Base-by-base conservation (phyloP, 30 jellyfish, hydroid and myxozoan genomes). In the Haliclystus octoradiatus region DNA sequence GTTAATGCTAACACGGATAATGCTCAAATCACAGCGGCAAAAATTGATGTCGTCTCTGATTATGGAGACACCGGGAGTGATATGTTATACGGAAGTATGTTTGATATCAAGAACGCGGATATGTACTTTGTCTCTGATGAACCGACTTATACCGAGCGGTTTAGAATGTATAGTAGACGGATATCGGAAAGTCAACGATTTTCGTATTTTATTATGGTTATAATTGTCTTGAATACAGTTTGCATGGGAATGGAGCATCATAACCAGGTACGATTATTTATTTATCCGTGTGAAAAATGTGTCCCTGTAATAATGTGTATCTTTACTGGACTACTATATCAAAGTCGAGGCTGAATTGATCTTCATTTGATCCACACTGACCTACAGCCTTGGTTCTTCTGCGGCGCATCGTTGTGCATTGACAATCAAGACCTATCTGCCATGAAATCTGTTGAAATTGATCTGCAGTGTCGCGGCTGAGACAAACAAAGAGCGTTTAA, bases 161-260 rank as follows among this genome's bases (percentile, higher is more conserved):
- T 86, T 64, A 76, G 94, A 31, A 77, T 66, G 62, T 53, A 66
- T 64, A 78, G 94, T 74, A 86, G 78, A 71, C 73, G 70, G 15
- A 28, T 86, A 33, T 74, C 94, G 1, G 96, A 86, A 69, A 86
- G 96, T 62, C 76, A 84, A 31, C 72, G 78, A 33, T 79, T 71
- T 71, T 86, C 94, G 40, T 83, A 69, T 63, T 86, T 86, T 53
- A 86, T 86, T 26, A 86, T 86, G 96, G 27, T 70, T 2, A 73
- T 80, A 28, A 86, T 86, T 13, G 76, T 86, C 4, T 26, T 75
- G 32, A 86, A 86, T 60, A 86, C 93, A 23, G 69, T 86, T 31
- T 86, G 96, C 83, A 86, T 86, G 96, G 96, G 92, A 33, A 65
- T 86, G 60, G 96, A 86, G 30, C 96, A 86, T 65, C 94, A 86